These are phyloP conservation scores for Planococcus citri DNA, from an alignment of 1,140 invertebrate genomes.

Conservation along the genomic window DNA sequence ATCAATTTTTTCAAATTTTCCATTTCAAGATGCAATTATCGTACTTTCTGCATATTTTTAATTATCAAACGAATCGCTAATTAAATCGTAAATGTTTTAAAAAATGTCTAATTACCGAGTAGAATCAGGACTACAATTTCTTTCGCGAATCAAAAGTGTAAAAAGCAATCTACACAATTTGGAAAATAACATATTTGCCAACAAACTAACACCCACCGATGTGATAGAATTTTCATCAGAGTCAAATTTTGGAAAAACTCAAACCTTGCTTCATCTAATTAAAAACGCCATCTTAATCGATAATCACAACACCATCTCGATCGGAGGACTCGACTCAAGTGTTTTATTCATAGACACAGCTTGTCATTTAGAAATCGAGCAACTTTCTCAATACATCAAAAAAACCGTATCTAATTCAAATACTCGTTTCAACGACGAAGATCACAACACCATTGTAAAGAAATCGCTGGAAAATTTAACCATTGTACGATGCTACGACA, in stretches of 20 bases:
- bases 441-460: not conserved
- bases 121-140: constrained; percentile 5
- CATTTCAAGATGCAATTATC: too few species aligned
- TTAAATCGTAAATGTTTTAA: too few species aligned
- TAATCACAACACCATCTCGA: not conserved
- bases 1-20: too few species aligned
- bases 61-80: too few species aligned
- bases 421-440: not conserved
- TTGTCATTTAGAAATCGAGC: not conserved
- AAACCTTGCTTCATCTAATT: not conserved
- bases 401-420: not conserved
- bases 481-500: not conserved
- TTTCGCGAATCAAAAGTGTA: not conserved
- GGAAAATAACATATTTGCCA: not conserved
- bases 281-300: not conserved
- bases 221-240: not conserved
- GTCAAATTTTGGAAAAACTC: not conserved
- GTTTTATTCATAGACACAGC: not conserved
- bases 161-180: not conserved
- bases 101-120: not conserved
- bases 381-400: not conserved
- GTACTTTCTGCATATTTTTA: too few species aligned
- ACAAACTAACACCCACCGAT: not conserved
- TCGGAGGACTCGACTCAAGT: not conserved
- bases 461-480: constrained; percentile 1